Conservation (phyloP, 2,888 invertebrate species). For the Argyresthia goedartella region DNA sequence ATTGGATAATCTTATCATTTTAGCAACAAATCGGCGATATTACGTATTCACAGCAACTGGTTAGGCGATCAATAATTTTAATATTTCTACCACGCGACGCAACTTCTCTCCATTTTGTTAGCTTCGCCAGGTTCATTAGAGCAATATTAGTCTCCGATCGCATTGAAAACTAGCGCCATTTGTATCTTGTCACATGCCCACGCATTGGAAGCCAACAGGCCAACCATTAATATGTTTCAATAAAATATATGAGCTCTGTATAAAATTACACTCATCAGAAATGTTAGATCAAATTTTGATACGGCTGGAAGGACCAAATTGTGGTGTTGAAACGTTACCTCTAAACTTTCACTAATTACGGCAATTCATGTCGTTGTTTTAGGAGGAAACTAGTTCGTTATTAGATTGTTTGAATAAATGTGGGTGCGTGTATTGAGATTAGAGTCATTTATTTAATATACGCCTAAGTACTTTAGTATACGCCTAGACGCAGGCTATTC, state of each 20-base stretch:
- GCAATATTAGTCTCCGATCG: slow-evolving; percentile 35
- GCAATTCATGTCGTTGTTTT: not conserved
- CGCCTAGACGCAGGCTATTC: not conserved
- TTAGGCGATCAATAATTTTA: not conserved
- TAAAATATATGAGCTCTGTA: not conserved
- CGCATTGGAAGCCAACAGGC: not conserved
- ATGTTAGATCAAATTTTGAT: no score
- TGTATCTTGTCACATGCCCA: slow-evolving; percentile 1
- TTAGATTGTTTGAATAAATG: slow-evolving; percentile 4
- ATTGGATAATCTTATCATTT: no score
- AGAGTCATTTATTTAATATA: slow-evolving; percentile 32
- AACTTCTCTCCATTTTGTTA: slow-evolving; percentile 18
- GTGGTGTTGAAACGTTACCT: not conserved
- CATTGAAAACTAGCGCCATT: not conserved
- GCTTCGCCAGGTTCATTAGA: slow-evolving; percentile 56
- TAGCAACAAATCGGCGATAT: no score
- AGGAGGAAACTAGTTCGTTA: not conserved
- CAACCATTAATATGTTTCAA: not conserved
- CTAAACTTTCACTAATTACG: not conserved
- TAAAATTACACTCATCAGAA: not conserved
- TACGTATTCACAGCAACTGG: no score
- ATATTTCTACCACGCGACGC: not conserved
- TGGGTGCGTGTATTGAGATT: slow-evolving; percentile 19
- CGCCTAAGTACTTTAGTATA: slow-evolving; percentile 11
- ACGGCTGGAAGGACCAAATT: not conserved